Percentiles rank a stretch among this genome's conserved stretches.
Evolutionary conservation across 2,113 vertebrate species (phyloP).

Genomic region (Labeo rohita): DNA sequence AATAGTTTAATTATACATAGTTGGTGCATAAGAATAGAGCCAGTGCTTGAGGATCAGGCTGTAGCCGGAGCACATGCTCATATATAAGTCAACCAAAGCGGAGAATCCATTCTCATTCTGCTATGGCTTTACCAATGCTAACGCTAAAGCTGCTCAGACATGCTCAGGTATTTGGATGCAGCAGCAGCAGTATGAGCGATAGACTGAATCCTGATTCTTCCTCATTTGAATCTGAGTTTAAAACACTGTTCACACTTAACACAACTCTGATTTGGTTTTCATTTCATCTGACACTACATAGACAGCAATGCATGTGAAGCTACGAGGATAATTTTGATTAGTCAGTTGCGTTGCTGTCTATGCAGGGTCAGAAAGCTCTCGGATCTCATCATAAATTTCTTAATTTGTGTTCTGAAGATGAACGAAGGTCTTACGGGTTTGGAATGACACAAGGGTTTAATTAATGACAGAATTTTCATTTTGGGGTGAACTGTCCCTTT

Average conservation of each 20-base stretch:
- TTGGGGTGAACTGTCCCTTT: too few relatives aligned
- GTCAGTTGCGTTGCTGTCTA: too few relatives aligned
- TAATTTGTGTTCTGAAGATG: too few relatives aligned
- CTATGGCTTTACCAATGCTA: slow-evolving; percentile 8
- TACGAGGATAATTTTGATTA: too few relatives aligned
- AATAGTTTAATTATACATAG: slow-evolving; percentile 7
- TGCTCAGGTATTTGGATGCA: slow-evolving; percentile 11
- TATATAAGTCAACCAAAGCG: neutral
- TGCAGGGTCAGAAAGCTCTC: too few relatives aligned
- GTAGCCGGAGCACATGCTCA: slow-evolving; percentile 35
- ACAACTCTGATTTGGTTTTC: neutral
- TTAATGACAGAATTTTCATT: too few relatives aligned
- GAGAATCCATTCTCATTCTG: slow-evolving; percentile 19
- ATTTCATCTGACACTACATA: too few relatives aligned
- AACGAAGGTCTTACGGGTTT: too few relatives aligned
- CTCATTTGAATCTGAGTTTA: neutral
- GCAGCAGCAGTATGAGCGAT: neutral
- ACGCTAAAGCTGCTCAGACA: slow-evolving; percentile 22
- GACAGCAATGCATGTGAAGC: too few relatives aligned
- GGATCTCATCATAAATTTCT: too few relatives aligned
- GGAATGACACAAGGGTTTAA: too few relatives aligned
- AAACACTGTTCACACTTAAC: neutral
- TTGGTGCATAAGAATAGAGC: slow-evolving; percentile 14
- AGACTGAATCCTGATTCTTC: neutral
- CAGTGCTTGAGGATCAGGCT: slow-evolving; percentile 1